Evolutionary conservation across 2,888 invertebrate genomes (phyloP), one percentile per base, ranked within the genome.

Genomic region (Amphipoea oculea): DNA sequence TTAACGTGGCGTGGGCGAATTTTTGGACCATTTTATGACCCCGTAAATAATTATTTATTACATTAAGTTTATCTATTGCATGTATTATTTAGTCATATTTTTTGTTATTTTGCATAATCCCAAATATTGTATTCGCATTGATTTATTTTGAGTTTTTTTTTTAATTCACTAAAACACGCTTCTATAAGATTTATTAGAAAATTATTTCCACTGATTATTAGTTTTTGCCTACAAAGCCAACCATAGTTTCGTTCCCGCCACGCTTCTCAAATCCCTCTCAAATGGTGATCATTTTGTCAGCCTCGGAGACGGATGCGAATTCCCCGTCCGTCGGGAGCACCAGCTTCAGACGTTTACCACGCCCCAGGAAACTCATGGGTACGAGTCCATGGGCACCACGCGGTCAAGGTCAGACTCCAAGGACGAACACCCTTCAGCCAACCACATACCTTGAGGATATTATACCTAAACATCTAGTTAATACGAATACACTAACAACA

Each of bases 331-430:
- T 92, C 97, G 98, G 92, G 98, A 98, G 95, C 97, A 97, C 91
- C 96, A 96, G 90, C 94, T 96, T 86, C 96, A 96, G 94, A 95
- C 96, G 84, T 96, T 96, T 94, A 94, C 95, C 81, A 93, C 94
- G 83, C 90, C 95, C 78, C 95, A 93, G 90, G 96, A 96, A 85
- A 88, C 94, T 83, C 97, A 97, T 94, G 97, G 97, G 91, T 99
- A 99, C 98, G 98, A 99, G 97, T 98, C 99, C 91, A 99, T 99
- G 99, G 99, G 98, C 97, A 98, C 98, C 97, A 98, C 98, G 95
- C 98, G 97, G 96, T 98, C 98, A 97, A 98, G 98, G 98, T 98
- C 98, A 98, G 98, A 98, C 63, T 42, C 79, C 94, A 91, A 87
- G 84, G 91, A 92, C 78, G 92, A 90, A 75, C 91, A 89, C 89